Evolutionary conservation across 1,140 invertebrate species (phyloP).

Genomic region (Drosophila ficusphila): DNA sequence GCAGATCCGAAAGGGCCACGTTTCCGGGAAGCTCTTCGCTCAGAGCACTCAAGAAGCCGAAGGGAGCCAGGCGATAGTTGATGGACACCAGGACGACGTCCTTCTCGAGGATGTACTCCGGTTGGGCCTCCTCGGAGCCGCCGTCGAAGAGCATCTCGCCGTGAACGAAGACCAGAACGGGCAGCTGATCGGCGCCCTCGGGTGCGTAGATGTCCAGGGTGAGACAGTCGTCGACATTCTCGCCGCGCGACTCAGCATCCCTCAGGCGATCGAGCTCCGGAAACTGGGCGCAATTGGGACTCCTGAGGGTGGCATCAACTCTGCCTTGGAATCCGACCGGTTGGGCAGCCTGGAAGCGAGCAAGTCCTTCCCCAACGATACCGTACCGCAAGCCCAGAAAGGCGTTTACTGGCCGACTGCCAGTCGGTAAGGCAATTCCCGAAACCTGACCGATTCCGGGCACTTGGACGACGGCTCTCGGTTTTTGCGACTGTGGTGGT

Average conservation of each 20-base stretch:
- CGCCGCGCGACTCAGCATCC: constrained; percentile 44
- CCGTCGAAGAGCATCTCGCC: constrained; percentile 83
- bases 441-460: constrained; percentile 60
- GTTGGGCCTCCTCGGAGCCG: constrained; percentile 87
- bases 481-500: too few relatives aligned
- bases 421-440: constrained; percentile 49
- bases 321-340: constrained; percentile 24
- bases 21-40: constrained; percentile 87
- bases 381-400: constrained; percentile 72
- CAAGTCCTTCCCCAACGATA: constrained; percentile 53
- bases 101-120: constrained; percentile 90
- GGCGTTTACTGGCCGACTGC: constrained; percentile 61
- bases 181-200: constrained; percentile 44
- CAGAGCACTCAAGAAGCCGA: constrained; percentile 85
- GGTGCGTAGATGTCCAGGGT: constrained; percentile 66
- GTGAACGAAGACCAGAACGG: constrained; percentile 81
- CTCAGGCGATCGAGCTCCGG: constrained; percentile 61
- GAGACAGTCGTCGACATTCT: constrained; percentile 75
- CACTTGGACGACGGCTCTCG: constrained; percentile 22
- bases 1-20: constrained; percentile 88
- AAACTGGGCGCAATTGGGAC: constrained; percentile 71
- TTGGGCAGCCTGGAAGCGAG: constrained; percentile 61
- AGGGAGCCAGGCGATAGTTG: constrained; percentile 91
- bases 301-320: constrained; percentile 53
- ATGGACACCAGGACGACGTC: constrained; percentile 91